Evolutionary conservation across 2,113 vertebrate species (phyloP), one percentile per base, ranked within the genome.

Genomic region (Stigmatopora argus): DNA sequence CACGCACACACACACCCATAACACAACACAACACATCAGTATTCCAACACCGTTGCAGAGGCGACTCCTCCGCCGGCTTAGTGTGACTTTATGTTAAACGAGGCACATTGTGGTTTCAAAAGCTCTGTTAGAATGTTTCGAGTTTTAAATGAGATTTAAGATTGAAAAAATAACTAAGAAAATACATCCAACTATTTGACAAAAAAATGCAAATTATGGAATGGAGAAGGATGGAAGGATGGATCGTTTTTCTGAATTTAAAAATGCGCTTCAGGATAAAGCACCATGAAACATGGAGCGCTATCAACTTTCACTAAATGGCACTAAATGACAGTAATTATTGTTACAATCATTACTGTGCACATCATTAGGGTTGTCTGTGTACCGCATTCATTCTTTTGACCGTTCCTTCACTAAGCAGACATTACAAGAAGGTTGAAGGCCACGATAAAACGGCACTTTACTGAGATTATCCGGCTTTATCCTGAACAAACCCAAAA

Each of bases 381-480:
- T n/a, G 44, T 17, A 57, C 46, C 55, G 58, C 1, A 65, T 23
- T 69, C 47, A 41, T 72, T 59, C 72, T 38, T 14, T 17, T 17
- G 60, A 65, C 14, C 26, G 38, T 48, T 60, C 23, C 47, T 45
- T 64, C 53, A 62, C 71, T 57, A 59, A 72, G 45, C 51, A 58
- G 48, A 73, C 69, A 73, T 51, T 34, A 58, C 10, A 53, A 57
- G 21, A 70, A 75, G 72, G 70, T 21, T 34, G 41, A 68, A 51
- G 66, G 53, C 1, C 18, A 51, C 68, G 64, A 13, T 44, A 58
- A 74, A 35, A 65, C 60, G 60, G 70, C 68, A 78, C 70, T 82
- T 76, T 72, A 46, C 64, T 21, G 75, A 78, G 79, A 84, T 80
- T 70, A 84, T 80, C 77, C 79, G 57, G 66, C 75, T 82, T 72